phyloP scores from a whole-genome alignment of 2,797 vertebrate species.

The Carduelis carduelis region DNA sequence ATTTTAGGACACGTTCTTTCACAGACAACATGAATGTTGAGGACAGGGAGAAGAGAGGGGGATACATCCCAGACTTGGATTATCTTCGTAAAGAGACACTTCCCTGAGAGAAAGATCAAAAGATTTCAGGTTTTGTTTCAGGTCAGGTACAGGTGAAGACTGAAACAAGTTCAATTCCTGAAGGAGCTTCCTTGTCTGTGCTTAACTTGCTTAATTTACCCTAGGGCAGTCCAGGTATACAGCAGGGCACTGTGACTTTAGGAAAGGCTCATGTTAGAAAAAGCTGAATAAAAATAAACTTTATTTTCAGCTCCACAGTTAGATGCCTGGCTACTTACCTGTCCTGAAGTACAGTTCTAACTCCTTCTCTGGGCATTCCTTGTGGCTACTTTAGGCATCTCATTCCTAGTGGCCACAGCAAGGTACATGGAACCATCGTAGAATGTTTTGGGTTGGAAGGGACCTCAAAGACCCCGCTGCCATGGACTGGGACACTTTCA shows the following conservation, averaged over 20 bases:
- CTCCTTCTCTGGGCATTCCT: background rate
- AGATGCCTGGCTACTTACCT: background rate
- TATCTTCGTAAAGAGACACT: background rate
- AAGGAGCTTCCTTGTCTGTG: accelerated
- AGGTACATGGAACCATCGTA: accelerated
- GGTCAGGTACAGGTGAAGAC: accelerated
- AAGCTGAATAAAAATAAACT: background rate
- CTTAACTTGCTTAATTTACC: background rate
- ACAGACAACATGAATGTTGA: background rate
- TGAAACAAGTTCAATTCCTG: background rate
- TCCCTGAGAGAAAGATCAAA: accelerated
- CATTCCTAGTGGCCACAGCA: background rate
- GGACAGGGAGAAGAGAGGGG: background rate
- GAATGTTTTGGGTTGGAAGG: background rate
- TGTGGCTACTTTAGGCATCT: background rate
- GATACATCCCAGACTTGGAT: accelerated
- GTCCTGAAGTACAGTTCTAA: background rate
- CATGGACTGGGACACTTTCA: background rate
- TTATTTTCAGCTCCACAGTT: background rate
- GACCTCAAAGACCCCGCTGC: background rate
- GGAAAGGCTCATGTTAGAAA: background rate
- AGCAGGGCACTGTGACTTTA: background rate
- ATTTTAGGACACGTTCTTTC: background rate
- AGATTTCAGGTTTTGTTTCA: background rate
- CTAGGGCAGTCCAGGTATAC: background rate